Conservation (phyloP, 2,797 vertebrate genomes). For the Streptopelia turtur region DNA sequence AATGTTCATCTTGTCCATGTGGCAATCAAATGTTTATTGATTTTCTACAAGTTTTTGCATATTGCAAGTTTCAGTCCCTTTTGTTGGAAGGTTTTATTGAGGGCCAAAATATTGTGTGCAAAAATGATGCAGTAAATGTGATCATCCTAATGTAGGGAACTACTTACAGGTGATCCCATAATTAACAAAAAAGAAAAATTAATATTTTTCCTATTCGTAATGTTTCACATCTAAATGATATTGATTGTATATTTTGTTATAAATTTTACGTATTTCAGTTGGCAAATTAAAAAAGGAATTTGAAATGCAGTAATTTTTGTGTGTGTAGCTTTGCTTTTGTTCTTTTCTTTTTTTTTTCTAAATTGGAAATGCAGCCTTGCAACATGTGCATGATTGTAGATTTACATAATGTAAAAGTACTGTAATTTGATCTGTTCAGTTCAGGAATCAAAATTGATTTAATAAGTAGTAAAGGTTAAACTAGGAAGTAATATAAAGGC, state of each 20-base stretch:
- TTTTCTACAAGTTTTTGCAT: neutral
- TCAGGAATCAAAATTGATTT: slow-evolving; percentile 30
- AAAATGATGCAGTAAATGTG: neutral
- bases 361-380: slow-evolving; percentile 12
- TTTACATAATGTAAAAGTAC: slow-evolving; percentile 29
- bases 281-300: neutral
- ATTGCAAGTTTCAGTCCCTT: neutral
- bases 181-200: neutral
- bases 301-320: neutral
- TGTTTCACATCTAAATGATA: neutral
- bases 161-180: neutral
- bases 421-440: slow-evolving; percentile 24
- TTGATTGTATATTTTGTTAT: neutral
- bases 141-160: neutral
- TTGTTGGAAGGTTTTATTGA: neutral
- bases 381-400: slow-evolving; percentile 56
- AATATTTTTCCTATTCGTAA: neutral
- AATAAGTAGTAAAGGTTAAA: slow-evolving; percentile 6
- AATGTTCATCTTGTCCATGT: neutral
- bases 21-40: neutral
- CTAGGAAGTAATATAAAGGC: neutral
- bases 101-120: neutral
- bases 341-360: neutral
- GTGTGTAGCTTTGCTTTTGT: neutral
- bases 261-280: neutral